Base-by-base conservation (phyloP, 2,113 vertebrate genomes). In the Podarcis muralis region DNA sequence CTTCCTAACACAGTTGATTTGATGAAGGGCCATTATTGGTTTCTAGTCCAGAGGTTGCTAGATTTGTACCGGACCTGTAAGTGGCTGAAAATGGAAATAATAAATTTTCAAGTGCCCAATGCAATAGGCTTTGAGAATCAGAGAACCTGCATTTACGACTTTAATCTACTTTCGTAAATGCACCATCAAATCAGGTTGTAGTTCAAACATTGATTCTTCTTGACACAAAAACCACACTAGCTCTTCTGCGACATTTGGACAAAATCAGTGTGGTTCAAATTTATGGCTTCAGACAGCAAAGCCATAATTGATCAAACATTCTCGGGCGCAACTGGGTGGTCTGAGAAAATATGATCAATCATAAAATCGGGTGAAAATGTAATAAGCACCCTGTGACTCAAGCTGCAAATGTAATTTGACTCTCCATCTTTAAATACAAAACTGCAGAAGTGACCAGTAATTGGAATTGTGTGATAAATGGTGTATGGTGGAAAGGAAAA, bases 391-490 rank as follows among this genome's bases (percentile, higher is more conserved):
- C 81, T 91, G 90, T 93, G 89, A 88, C 93, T 84, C 83, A 83
- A 83, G n/a, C 25, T 92, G 75, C 53, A 89, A 86, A 86, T 92
- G 75, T 82, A 92, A 93, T 93, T 90, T 81, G 81, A 87, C 75
- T 86, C 83, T 74, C 76, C 18, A 32, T 88, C 66, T 66, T 59
- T 89, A 84, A 0, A 0, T 37, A 75, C 35, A 80, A 87, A 88
- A n/a, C 40, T 90, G 84, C 83, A 85, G 90, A 89, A 93, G 77
- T 83, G 92, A 72, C 72, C 72, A 87, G 91, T 84, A 94, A 96
- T 87, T 93, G 93, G 72, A 93, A 88, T 92, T 85, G 89, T 84
- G 81, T 93, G 88, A 90, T 87, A 66, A 87, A 90, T 89, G 87
- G 92, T 92, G 74, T 68, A 86, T 13, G 79, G 69, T 77, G 9